Percentiles rank a stretch among this genome's conserved stretches.
Conservation (phyloP, 2,888 invertebrate genomes). For the Nematopogon swammerdamellus region DNA sequence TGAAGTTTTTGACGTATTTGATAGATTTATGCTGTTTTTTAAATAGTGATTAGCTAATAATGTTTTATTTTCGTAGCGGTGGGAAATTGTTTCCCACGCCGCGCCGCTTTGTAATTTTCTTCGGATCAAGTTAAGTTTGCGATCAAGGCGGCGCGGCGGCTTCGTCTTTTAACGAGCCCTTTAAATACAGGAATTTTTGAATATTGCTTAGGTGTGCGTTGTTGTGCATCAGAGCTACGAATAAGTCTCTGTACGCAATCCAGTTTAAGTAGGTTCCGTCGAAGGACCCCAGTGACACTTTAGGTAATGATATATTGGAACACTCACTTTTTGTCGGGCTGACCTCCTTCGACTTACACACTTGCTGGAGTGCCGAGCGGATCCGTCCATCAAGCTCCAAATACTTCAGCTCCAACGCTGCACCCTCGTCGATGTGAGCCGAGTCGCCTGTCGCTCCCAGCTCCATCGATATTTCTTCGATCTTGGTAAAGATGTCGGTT, state of each 20-base stretch:
- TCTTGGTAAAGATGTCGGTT: too few relatives aligned
- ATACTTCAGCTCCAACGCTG: background rate
- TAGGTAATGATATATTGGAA: background rate
- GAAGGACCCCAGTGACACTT: background rate
- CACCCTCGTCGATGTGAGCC: background rate
- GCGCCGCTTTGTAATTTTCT: background rate
- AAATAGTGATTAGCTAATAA: background rate
- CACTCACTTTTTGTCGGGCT: background rate
- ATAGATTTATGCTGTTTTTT: background rate
- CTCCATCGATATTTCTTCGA: background rate
- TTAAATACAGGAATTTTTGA: background rate
- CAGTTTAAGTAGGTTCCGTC: background rate
- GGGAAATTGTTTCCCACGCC: background rate
- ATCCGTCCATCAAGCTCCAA: background rate
- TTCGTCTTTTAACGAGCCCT: background rate
- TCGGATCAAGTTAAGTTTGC: background rate
- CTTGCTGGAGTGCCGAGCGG: background rate
- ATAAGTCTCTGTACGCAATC: background rate
- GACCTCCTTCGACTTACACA: background rate
- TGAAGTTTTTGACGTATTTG: background rate
- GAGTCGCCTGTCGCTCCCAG: background rate
- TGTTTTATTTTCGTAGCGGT: too few relatives aligned
- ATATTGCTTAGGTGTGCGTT: background rate
- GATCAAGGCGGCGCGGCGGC: background rate
- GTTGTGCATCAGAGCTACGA: background rate